These are phyloP conservation scores for Caradrina kadenii DNA, from an alignment of 2,888 invertebrate genomes.

Conservation along the genomic window DNA sequence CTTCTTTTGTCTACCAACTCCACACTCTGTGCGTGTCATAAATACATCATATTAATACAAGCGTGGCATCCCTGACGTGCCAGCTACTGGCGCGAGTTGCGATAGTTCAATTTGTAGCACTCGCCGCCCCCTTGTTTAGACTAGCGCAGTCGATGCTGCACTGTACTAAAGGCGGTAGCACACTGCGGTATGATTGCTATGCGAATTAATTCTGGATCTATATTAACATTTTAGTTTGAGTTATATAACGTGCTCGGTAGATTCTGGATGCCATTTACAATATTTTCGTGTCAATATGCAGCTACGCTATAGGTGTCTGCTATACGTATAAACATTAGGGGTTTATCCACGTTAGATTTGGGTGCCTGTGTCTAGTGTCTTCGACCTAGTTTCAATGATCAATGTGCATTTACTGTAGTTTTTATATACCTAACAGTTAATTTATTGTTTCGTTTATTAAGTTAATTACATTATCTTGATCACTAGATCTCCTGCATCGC, in stretches of 20 bases:
- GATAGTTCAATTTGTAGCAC: slow-evolving; percentile 75
- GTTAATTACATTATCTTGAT: no score
- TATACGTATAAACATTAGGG: no score
- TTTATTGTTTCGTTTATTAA: no score
- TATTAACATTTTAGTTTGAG: neutral
- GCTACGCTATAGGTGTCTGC: no score
- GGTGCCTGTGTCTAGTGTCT: no score
- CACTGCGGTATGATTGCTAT: slow-evolving; percentile 23
- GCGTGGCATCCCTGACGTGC: slow-evolving; percentile 62
- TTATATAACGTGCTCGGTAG: no score
- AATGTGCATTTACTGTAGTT: no score
- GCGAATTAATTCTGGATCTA: slow-evolving; percentile 2
- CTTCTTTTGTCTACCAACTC: slow-evolving; percentile 26
- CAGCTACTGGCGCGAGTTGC: slow-evolving; percentile 58
- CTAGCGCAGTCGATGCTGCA: slow-evolving; percentile 66
- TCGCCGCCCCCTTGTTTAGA: slow-evolving; percentile 75
- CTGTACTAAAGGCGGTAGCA: slow-evolving; percentile 27
- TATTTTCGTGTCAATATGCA: no score
- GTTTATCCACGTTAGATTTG: no score
- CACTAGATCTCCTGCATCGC: slow-evolving; percentile 22
- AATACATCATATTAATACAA: slow-evolving; percentile 20
- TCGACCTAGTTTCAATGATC: no score
- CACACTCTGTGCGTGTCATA: slow-evolving; percentile 31
- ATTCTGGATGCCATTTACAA: no score
- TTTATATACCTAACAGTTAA: no score